Base-by-base conservation (phyloP, 53 echinoderm and acorn worm genomes). In the Pentamera pediparva region DNA sequence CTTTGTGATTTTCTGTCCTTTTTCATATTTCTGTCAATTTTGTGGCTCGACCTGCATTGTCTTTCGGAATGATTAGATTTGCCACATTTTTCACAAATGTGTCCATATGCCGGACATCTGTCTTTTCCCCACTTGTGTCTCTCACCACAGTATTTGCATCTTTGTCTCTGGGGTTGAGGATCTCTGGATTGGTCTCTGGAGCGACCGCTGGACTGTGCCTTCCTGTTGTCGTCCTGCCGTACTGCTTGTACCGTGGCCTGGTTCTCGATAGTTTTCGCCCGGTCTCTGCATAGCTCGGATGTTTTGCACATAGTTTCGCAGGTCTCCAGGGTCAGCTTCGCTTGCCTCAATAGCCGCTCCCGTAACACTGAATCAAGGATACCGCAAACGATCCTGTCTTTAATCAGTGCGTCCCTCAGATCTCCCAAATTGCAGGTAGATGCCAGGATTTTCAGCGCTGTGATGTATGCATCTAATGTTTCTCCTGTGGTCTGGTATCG, bases 61-160 rank as follows among this genome's bases (percentile, higher is more conserved):
- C 31, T 36, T 11, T 32, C 32, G 57, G 75, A 88, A 47, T 88
- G 83, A 37, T 76, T 76, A 19, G 39, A 39, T 39, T 67, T 78
- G 32, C 36, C 10, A 25, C 65, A 64, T 19, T 6, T 6, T 20
- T 38, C 25, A 34, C 65, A 39, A 39, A 39, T 41, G 40, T 64
- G 65, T 64, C 37, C 65, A 24, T 19, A 87, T 57, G 82, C 79
- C 37, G 83, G 83, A 53, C 87, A 87, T 25, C 35, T 35, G 29
- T 83, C 67, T 59, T 82, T 82, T n/a, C 79, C 37, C 79, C 78
- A 53, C 87, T 82, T 25, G 31, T 35, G 29, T 83, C 67, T 59
- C 79, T 82, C 26, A 2, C 87, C 78, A 82, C 87, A 86, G 15
- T 61, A 86, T 20, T 79, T 69, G 43, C 69, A 79, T 15, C 39